Conservation (phyloP, 1,140 invertebrate genomes). For the Lepidostoma basale region DNA sequence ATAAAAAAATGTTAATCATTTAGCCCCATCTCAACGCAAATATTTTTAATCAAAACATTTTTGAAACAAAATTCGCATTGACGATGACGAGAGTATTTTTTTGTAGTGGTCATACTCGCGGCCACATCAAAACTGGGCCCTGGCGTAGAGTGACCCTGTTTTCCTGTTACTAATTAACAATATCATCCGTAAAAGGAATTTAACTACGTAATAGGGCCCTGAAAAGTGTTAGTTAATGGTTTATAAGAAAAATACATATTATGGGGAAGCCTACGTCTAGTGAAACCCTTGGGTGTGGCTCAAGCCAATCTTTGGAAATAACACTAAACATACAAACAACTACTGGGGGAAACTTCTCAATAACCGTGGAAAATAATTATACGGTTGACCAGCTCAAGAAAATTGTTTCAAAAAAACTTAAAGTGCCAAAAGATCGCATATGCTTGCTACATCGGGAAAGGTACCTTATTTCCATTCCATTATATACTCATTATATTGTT, state of each 20-base stretch:
- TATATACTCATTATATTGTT: conserved; percentile 6
- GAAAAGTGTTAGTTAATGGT: conserved; percentile 29
- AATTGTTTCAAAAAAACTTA: conserved; percentile 87
- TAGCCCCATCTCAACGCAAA: too few species aligned
- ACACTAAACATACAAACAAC: conserved; percentile 86
- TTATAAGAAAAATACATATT: conserved; percentile 35
- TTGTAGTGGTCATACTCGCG: conserved; percentile 47
- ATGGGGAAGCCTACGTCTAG: conserved; percentile 60
- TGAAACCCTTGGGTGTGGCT: conserved; percentile 70
- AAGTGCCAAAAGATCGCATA: conserved; percentile 90
- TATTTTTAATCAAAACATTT: too few species aligned
- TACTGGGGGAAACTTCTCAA: conserved; percentile 87
- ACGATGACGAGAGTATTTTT: conserved; percentile 50
- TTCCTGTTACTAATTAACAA: conserved; percentile 38
- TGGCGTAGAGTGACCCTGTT: conserved; percentile 37
- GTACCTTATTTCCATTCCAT: conserved; percentile 56
- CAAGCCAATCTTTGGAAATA: conserved; percentile 67
- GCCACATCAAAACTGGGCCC: conserved; percentile 60
- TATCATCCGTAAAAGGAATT: conserved; percentile 32
- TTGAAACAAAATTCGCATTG: too few species aligned
- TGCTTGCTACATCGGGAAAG: conserved; percentile 89
- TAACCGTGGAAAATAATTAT: conserved; percentile 77
- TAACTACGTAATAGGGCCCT: conserved; percentile 26
- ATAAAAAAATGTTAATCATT: too few species aligned
- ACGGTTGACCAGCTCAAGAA: conserved; percentile 89